Base-by-base conservation (phyloP, 2,888 invertebrate species). In the Taphrorychus bicolor region DNA sequence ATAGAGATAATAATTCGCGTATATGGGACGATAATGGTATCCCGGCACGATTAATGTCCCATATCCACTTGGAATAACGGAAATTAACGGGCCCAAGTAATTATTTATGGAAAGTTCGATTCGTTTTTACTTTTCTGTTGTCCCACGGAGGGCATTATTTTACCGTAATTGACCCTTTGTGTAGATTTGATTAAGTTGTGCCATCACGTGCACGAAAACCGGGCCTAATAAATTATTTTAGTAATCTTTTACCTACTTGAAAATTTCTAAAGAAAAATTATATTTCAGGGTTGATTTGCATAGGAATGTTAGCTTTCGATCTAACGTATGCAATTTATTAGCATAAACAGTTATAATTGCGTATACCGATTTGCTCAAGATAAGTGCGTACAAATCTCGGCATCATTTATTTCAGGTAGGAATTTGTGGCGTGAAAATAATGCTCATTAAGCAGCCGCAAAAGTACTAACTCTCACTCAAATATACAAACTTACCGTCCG, bases 401-500 rank as follows among this genome's bases (percentile, higher is more conserved):
- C n/a, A 32, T 32, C 32, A 32, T 32, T 32, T 32, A 32, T 32
- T 32, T 32, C 32, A 32, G 11, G 32, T 3, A 32, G 32, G 3
- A 32, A 32, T 32, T 32, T 32, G 32, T 11, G 3, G 32, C 32
- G 32, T 32, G 32, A 32, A 32, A 32, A 32, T 32, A 32, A 32
- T 2, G 32, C 32, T 32, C 32, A 32, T 32, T 32, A 32, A 32
- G 32, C 32, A 32, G 7, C 32, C 11, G 32, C 11, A 7, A 32
- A 32, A 32, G 32, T 3, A 1, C 1, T 11, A 32, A 45, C 45
- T 18, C 14, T 45, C 45, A 45, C 14, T 17, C 45, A 45, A 32
- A 32, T 32, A 3, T 32, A 32, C 2, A 32, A 32, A 79, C 87
- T 83, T 80, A 91, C 91, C 92, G 87, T 80, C 92, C 92, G 67